Evolutionary conservation across 2,113 vertebrate species (phyloP).

Genomic region (Sander vitreus): DNA sequence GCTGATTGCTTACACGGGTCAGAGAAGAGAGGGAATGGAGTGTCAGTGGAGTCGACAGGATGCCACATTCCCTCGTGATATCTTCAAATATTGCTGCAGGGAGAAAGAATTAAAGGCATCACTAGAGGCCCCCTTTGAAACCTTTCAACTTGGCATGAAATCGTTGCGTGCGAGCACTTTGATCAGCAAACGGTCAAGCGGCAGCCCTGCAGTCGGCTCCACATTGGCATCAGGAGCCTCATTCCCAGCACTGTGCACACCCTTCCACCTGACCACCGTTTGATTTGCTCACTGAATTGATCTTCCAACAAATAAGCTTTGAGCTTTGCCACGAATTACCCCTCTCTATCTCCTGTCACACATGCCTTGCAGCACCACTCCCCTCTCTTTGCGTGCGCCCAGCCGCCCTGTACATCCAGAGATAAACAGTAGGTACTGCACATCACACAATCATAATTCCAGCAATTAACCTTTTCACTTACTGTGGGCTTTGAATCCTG

Average conservation of each 20-base stretch:
- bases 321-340: slow-evolving; percentile 49
- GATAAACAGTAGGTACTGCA: slow-evolving; percentile 46
- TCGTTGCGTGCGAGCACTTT: slow-evolving; percentile 73
- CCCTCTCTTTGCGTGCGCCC: slow-evolving; percentile 9
- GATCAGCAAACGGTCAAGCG: slow-evolving; percentile 76
- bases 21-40: slow-evolving; percentile 61
- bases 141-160: slow-evolving; percentile 75
- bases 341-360: slow-evolving; percentile 36
- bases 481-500: slow-evolving; percentile 10
- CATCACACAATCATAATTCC: slow-evolving; percentile 46
- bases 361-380: slow-evolving; percentile 21
- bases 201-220: slow-evolving; percentile 52
- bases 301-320: slow-evolving; percentile 66
- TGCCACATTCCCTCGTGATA: slow-evolving; percentile 75
- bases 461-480: slow-evolving; percentile 56
- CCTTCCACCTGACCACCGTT: slow-evolving; percentile 55
- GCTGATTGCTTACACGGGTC: slow-evolving; percentile 60
- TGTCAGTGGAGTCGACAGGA: slow-evolving; percentile 65
- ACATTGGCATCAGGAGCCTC: slow-evolving; percentile 41
- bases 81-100: slow-evolving; percentile 67
- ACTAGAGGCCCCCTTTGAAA: slow-evolving; percentile 77
- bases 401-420: background rate
- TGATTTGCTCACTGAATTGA: slow-evolving; percentile 69
- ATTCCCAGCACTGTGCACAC: slow-evolving; percentile 23
- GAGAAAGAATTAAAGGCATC: slow-evolving; percentile 61